Percentiles rank a stretch among this genome's conserved stretches.
Evolutionary conservation across 2,113 vertebrate species (phyloP).

Genomic region (Lophius piscatorius): DNA sequence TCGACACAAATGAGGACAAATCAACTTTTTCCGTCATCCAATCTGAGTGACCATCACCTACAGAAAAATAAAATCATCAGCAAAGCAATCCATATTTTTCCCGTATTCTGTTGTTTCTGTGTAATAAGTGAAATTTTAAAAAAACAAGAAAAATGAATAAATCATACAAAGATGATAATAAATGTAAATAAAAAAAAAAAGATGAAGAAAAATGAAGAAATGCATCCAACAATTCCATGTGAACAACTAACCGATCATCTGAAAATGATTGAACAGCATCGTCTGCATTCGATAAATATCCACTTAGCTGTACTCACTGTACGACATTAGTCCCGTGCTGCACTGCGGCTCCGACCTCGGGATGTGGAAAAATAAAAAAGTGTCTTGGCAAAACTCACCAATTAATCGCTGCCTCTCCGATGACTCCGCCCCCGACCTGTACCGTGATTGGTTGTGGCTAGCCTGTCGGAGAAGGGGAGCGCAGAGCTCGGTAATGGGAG

Average conservation of each 20-base stretch:
- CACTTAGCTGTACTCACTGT: conserved; percentile 86
- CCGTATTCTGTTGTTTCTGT: conserved; percentile 19
- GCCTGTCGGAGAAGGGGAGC: conserved; percentile 81
- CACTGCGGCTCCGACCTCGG: conserved; percentile 83
- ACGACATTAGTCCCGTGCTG: conserved; percentile 86
- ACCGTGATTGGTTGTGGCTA: conserved; percentile 81
- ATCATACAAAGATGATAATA: conserved; percentile 31
- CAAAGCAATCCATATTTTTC: conserved; percentile 39
- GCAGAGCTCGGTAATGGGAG: conserved; percentile 78
- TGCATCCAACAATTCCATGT: conserved; percentile 66
- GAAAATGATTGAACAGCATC: conserved; percentile 82
- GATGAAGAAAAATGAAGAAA: conserved; percentile 50
- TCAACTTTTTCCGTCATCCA: conserved; percentile 94
- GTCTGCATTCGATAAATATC: conserved; percentile 80
- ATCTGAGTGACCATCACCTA: conserved; percentile 89
- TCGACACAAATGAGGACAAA: conserved; percentile 86
- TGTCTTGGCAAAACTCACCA: conserved; percentile 82
- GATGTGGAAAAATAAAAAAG: conserved; percentile 86
- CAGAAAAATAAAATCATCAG: conserved; percentile 31
- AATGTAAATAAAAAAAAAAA: conserved; percentile 28
- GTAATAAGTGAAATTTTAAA: conserved; percentile 27
- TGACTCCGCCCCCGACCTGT: conserved; percentile 79
- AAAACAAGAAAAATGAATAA: conserved; percentile 46
- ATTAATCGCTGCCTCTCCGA: conserved; percentile 79
- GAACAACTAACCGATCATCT: conserved; percentile 81